Base-by-base conservation (phyloP, 2,888 invertebrate species). In the Toxonevra muliebris region DNA sequence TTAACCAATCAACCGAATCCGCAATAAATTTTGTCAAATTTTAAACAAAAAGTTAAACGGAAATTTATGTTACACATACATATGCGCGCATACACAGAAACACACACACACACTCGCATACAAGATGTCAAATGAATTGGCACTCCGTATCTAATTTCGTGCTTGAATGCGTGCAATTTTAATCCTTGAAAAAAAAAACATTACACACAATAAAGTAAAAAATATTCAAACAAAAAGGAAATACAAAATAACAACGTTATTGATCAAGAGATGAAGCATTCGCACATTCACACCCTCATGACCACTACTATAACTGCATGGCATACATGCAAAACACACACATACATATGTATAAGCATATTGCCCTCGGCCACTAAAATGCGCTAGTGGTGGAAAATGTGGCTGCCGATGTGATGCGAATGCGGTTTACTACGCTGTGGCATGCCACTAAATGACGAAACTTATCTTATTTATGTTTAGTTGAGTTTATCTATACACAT, bases 1-100 rank as follows among this genome's bases (percentile, higher is more conserved):
- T 73, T 73, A 74, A 69, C 71, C 76, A 73, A 74, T 74, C 75
- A 74, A 74, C 70, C 73, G 73, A 71, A 72, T 69, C 74, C 57
- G 72, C 72, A 71, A 76, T 75, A 76, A 75, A 76, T 76, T 76
- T 73, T 71, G 69, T 69, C 70, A 69, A 68, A 69, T 69, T 71
- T 70, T 65, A 70, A 66, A 62, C 65, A 69, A 65, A 69, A 65
- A 65, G 65, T 64, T 69, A 59, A 69, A 61, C 62, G 65, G 58
- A 61, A 62, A 69, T 62, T 65, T 69, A 69, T 69, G 65, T 65
- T 41, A 42, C 65, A 61, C 57, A 59, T 57, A 61, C 61, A 66
- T 45, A 42, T 50, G 60, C 45, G 13, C 64, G 5, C 30, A 60
- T 42, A 71, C 53, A 63, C 40, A 52, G 55, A 50, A 10, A 48